Evolutionary conservation across 2,113 vertebrate genomes (phyloP).

Genomic region (Bombycilla garrulus): DNA sequence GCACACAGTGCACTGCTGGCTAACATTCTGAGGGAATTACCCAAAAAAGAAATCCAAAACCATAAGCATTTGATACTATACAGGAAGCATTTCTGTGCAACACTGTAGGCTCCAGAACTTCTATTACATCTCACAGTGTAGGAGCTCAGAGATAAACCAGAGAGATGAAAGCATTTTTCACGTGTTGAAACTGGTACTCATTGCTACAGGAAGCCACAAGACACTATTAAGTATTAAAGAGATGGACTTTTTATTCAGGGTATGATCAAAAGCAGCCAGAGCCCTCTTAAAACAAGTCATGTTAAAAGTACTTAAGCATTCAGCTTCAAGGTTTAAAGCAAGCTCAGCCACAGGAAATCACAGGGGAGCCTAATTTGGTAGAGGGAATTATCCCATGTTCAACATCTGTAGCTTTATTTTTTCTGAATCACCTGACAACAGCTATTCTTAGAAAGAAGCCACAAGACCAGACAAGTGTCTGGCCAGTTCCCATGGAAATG

Average conservation of each 20-base stretch:
- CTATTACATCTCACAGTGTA: rapidly evolving
- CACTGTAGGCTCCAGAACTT: neutral
- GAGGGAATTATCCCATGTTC: neutral
- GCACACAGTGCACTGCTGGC: neutral
- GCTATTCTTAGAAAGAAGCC: neutral
- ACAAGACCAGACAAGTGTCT: neutral
- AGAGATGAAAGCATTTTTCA: neutral
- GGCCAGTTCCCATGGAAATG: neutral
- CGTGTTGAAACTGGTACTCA: neutral
- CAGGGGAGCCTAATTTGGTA: neutral
- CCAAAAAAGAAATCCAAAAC: no score
- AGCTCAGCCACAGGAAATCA: neutral
- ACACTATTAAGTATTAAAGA: neutral
- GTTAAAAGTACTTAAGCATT: neutral
- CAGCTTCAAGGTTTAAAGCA: neutral
- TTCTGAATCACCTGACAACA: neutral
- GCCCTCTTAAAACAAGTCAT: neutral
- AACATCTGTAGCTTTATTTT: neutral
- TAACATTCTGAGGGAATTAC: rapidly evolving
- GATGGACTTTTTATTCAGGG: neutral
- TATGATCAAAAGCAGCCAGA: neutral
- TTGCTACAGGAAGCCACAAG: neutral
- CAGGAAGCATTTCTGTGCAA: neutral
- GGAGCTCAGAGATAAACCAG: neutral
- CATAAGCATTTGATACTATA: neutral